Conservation (phyloP, 2,888 invertebrate genomes). For the Nematopogon swammerdamellus region DNA sequence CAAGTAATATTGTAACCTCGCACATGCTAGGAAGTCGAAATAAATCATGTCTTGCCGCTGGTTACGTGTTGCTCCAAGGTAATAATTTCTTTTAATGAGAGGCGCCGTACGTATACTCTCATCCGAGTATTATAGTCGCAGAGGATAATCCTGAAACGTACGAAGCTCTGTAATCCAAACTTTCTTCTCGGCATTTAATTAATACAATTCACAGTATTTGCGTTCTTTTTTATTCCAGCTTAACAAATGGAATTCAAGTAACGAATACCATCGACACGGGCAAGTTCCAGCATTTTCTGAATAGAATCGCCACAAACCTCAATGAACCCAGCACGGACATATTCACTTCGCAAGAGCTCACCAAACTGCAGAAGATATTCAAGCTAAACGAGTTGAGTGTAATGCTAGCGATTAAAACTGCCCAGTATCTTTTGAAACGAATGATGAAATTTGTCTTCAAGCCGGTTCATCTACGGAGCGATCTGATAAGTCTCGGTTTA, state of each 20-base stretch:
- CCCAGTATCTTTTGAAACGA: conserved; percentile 34
- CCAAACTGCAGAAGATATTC: conserved; percentile 37
- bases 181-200: background rate
- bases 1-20: no score
- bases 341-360: conserved; percentile 35
- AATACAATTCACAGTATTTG: no score
- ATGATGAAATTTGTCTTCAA: conserved; percentile 39
- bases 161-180: no score
- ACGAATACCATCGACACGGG: conserved; percentile 33
- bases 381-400: conserved; percentile 28
- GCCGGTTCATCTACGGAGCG: conserved; percentile 34
- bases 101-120: no score
- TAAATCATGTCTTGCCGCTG: conserved; percentile 25
- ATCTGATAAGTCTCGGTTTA: conserved; percentile 29
- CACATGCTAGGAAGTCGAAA: no score
- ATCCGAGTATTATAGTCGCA: no score
- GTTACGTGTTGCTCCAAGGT: conserved; percentile 33
- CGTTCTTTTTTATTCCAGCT: conserved; percentile 24
- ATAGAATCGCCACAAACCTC: conserved; percentile 32
- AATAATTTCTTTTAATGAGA: conserved; percentile 4
- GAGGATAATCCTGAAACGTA: no score
- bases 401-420: conserved; percentile 30
- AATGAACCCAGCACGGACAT: conserved; percentile 31
- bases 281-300: conserved; percentile 40
- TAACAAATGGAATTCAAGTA: conserved; percentile 28